A percentile compares a stretch with the other conserved stretches of the same genome.
Evolutionary conservation across 2,797 vertebrate genomes (phyloP).

Genomic region (Eremophila alpestris): DNA sequence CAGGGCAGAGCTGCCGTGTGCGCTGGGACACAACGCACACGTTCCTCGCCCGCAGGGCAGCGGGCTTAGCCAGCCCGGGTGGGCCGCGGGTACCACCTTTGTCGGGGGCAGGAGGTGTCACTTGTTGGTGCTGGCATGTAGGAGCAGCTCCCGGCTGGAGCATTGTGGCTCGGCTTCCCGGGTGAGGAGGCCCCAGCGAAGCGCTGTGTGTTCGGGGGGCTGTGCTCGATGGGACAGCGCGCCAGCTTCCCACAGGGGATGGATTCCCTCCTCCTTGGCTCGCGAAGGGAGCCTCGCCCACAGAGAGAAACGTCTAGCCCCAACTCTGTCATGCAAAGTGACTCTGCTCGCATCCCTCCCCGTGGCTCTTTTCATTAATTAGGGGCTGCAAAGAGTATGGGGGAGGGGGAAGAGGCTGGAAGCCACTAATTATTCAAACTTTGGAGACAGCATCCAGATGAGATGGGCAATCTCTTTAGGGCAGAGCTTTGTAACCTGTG

Average conservation of each 20-base stretch:
- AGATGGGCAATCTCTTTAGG: not conserved
- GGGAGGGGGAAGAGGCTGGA: not conserved
- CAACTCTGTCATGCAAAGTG: constrained; percentile 13
- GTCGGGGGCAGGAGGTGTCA: not conserved
- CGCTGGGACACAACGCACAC: fast-evolving
- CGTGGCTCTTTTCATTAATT: constrained; percentile 41
- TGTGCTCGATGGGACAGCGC: not conserved
- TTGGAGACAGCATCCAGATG: not conserved
- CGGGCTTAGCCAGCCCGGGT: not conserved
- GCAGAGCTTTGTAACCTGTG: not conserved
- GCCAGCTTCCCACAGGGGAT: not conserved
- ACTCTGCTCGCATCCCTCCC: not conserved
- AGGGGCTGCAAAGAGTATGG: not conserved
- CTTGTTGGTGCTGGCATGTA: not conserved
- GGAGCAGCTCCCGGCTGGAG: not conserved
- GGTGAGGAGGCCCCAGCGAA: not conserved
- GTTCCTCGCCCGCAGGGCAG: not conserved
- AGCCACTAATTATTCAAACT: constrained; percentile 45
- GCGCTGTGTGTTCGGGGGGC: not conserved
- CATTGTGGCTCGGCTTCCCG: not conserved
- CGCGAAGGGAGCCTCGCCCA: not conserved
- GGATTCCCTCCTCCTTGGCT: not conserved
- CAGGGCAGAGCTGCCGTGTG: not conserved
- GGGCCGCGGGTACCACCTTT: not conserved
- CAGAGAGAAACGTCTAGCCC: not conserved